These are phyloP conservation scores for Felis chaus DNA, from an alignment of 2,113 vertebrate genomes.

Conservation along the genomic window DNA sequence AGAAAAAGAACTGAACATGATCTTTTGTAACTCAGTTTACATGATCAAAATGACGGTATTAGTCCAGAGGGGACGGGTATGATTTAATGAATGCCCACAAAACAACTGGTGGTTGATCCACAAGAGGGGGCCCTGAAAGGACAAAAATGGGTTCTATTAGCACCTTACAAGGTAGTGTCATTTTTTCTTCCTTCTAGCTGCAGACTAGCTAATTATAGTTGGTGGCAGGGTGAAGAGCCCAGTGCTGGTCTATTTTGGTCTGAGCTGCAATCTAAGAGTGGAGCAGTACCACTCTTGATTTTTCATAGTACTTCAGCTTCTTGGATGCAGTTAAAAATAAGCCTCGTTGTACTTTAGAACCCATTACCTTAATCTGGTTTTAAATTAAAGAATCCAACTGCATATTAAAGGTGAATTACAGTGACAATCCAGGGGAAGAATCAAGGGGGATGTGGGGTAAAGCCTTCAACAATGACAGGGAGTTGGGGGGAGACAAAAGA, in stretches of 20 bases:
- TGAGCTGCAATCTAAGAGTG: conserved; percentile 13
- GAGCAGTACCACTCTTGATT: conserved; percentile 48
- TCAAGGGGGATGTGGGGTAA: neutral
- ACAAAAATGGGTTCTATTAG: conserved; percentile 14
- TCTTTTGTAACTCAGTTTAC: neutral
- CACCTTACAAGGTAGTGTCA: conserved; percentile 56
- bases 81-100: neutral
- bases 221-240: conserved; percentile 73
- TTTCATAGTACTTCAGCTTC: conserved; percentile 53
- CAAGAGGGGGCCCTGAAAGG: neutral
- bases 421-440: neutral
- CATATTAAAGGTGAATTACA: neutral
- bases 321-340: conserved; percentile 74
- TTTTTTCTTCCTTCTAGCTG: conserved; percentile 60
- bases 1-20: conserved; percentile 2
- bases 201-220: conserved; percentile 79
- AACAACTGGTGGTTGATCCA: neutral
- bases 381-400: neutral
- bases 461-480: neutral
- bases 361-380: conserved; percentile 9
- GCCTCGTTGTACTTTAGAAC: neutral
- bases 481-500: neutral
- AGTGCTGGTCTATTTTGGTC: conserved; percentile 70
- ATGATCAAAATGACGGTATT: neutral
- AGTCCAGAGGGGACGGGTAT: neutral